Evolutionary conservation across 1,140 invertebrate genomes (phyloP).

Genomic region (Leptoteleia sp.): DNA sequence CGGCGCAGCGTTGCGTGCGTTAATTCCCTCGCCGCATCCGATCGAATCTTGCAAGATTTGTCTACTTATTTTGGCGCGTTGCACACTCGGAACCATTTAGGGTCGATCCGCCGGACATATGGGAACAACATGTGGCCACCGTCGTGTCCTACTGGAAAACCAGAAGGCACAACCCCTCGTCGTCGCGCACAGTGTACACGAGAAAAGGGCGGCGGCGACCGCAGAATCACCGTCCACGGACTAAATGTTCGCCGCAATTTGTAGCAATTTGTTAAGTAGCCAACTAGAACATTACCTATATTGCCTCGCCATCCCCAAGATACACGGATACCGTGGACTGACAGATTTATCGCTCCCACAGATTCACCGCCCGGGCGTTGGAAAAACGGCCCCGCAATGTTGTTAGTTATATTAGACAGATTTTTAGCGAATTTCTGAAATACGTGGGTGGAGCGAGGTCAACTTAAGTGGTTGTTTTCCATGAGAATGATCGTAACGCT

Average conservation of each 20-base stretch:
- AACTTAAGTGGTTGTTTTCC: slow-evolving; percentile 7
- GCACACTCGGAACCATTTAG: slow-evolving; percentile 53
- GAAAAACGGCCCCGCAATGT: slow-evolving; percentile 38
- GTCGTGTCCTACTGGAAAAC: slow-evolving; percentile 63
- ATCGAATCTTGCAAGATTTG: slow-evolving; percentile 70
- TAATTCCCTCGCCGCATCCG: slow-evolving; percentile 57
- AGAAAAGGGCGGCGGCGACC: slow-evolving; percentile 65
- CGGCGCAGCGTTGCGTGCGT: slow-evolving; percentile 42
- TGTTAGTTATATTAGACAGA: slow-evolving; percentile 51
- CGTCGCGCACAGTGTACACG: slow-evolving; percentile 49
- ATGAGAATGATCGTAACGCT: no score
- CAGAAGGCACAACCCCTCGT: slow-evolving; percentile 45
- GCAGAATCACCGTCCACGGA: slow-evolving; percentile 63
- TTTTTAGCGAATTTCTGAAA: slow-evolving; percentile 34
- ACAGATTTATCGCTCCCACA: slow-evolving; percentile 76
- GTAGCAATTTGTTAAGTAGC: slow-evolving; percentile 82
- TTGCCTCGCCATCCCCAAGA: slow-evolving; percentile 73
- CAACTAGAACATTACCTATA: slow-evolving; percentile 81
- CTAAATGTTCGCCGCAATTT: slow-evolving; percentile 80
- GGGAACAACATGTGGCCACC: slow-evolving; percentile 70
- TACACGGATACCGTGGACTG: slow-evolving; percentile 70
- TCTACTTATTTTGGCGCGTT: slow-evolving; percentile 63
- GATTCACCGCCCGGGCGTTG: slow-evolving; percentile 27
- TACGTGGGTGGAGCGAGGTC: neutral
- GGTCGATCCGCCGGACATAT: slow-evolving; percentile 65